Conservation (phyloP, 2,113 vertebrate genomes). For the Sinocyclocheilus rhinocerous region DNA sequence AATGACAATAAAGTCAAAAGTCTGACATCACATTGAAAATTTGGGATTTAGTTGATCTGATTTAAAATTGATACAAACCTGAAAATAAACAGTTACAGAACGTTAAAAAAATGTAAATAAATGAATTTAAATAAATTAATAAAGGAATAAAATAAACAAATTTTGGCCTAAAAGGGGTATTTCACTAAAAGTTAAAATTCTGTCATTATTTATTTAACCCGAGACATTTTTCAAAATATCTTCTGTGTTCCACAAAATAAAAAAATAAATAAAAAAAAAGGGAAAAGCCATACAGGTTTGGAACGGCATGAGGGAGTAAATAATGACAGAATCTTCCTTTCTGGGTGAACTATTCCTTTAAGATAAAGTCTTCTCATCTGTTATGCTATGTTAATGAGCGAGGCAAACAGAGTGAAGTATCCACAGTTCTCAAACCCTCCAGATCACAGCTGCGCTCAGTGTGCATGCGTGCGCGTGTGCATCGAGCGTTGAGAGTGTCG, state of each 20-base stretch:
- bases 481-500: constrained; percentile 10
- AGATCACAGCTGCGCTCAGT: constrained; percentile 31
- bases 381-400: constrained; percentile 40
- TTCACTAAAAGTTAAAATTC: background rate
- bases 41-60: background rate
- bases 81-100: too few species aligned
- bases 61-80: too few species aligned
- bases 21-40: background rate
- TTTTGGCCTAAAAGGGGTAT: too few species aligned
- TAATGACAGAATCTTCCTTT: constrained; percentile 8
- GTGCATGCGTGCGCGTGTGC: constrained; percentile 5
- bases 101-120: too few species aligned
- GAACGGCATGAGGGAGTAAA: background rate
- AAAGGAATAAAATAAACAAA: too few species aligned
- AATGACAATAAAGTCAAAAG: too few species aligned
- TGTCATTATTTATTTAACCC: background rate
- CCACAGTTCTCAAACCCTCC: constrained; percentile 31
- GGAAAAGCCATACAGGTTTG: background rate
- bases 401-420: constrained; percentile 36
- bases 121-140: too few species aligned
- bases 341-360: background rate
- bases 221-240: background rate
- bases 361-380: constrained; percentile 38
- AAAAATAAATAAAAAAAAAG: background rate
- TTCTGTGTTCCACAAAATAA: background rate